Percentiles rank a stretch among this genome's conserved stretches.
Conservation (phyloP, 2,888 invertebrate species). For the Cyclophora albipunctata region DNA sequence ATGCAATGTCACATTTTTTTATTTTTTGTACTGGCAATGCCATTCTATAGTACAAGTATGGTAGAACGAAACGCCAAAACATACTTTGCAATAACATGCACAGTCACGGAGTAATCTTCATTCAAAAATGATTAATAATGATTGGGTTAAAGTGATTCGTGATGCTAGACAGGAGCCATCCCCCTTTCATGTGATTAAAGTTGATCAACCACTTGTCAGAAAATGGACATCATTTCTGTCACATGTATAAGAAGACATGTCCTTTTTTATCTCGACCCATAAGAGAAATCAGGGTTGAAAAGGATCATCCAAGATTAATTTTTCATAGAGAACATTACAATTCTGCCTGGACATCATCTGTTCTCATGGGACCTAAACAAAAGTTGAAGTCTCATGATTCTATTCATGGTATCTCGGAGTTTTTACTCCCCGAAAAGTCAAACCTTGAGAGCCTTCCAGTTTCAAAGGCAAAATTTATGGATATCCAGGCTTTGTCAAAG, state of each 20-base stretch:
- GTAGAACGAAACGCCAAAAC: constrained; percentile 18
- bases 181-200: constrained; percentile 15
- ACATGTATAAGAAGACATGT: constrained; percentile 14
- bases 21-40: constrained; percentile 17
- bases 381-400: no score
- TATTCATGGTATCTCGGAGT: no score
- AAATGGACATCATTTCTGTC: constrained; percentile 10
- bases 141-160: constrained; percentile 18
- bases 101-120: no score
- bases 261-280: constrained; percentile 19
- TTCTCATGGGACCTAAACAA: constrained; percentile 9
- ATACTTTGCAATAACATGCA: constrained; percentile 16
- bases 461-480: constrained; percentile 14
- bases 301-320: constrained; percentile 17
- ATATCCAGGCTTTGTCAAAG: constrained; percentile 13
- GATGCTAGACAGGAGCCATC: constrained; percentile 19
- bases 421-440: no score
- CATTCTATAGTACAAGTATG: constrained; percentile 14
- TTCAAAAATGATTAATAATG: no score
- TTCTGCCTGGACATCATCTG: constrained; percentile 4
- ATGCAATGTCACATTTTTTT: constrained; percentile 14
- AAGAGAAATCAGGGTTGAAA: constrained; percentile 19
- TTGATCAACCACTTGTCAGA: constrained; percentile 13
- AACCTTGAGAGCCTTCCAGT: constrained; percentile 1
- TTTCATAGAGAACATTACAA: constrained; percentile 15